Evolutionary conservation across 2,888 invertebrate genomes (phyloP), one percentile per base, ranked within the genome.

Genomic region (Strigamia transsilvanica): DNA sequence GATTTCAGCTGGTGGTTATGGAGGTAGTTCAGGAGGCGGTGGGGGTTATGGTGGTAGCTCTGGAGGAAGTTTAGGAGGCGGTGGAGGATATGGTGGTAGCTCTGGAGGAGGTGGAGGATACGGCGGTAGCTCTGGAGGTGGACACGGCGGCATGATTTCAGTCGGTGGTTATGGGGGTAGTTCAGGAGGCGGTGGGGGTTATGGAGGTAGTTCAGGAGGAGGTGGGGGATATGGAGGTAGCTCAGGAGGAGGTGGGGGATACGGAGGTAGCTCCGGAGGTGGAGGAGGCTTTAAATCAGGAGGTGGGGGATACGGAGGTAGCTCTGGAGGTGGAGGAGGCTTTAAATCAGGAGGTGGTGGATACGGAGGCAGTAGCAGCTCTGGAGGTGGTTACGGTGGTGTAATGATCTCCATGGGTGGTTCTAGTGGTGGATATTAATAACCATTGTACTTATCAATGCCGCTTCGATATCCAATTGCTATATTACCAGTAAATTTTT

Each of bases 231-330:
- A 23, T 18, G 61, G 61, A 5, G 61, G 61, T 18, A 61, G 61
- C n/a, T 61, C 61, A 61, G 61, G 61, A 61, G 61, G 21, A 18
- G 61, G 61, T 15, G 61, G 61, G 10, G 61, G 61, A 18, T 61
- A 61, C 10, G 61, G 61, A 5, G 61, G 61, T 3, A 61, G 18
- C 18, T 61, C 61, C 6, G 61, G 61, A 61, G 61, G 61, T 10
- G 61, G 61, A 5, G 10, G 46, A 13, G 46, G 46, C 12, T 34
- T 5, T 34, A 34, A 7, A 3, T 34, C 34, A 34, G 34, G 34
- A 34, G 34, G 34, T 34, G 66, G 66, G 3, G 66, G 66, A 10
- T 34, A 34, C 7, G 34, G 34, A 34, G 34, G 34, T 5, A 34
- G 34, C 34, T 34, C 34, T 5, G 34, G 34, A 5, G 34, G 34